Percentiles rank a stretch among this genome's conserved stretches.
phyloP scores from a whole-genome alignment of 2,113 vertebrate genomes.

The Antechinus flavipes region DNA sequence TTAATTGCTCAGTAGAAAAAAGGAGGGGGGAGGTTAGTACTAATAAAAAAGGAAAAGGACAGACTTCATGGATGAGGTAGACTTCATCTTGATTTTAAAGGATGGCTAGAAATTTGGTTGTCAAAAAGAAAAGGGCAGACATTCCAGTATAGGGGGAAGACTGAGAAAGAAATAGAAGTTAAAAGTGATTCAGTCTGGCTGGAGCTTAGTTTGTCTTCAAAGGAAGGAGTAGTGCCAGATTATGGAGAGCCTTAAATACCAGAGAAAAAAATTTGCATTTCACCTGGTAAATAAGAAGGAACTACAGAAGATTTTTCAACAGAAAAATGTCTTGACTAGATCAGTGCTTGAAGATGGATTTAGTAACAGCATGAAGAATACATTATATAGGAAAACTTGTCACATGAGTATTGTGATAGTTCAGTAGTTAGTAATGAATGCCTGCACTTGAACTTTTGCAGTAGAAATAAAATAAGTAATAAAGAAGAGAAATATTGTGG shows the following conservation, averaged over 20 bases:
- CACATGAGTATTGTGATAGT: background rate
- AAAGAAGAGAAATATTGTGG: background rate
- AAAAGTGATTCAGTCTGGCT: background rate
- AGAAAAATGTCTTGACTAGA: background rate
- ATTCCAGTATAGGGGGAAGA: background rate
- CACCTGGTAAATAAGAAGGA: background rate
- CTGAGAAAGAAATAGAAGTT: background rate
- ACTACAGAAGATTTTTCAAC: background rate
- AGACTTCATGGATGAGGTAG: background rate
- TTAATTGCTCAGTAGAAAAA: too few relatives aligned
- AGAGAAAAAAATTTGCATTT: background rate
- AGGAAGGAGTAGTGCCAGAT: background rate
- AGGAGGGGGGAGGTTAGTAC: background rate
- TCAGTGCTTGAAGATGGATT: background rate
- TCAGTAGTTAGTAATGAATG: background rate
- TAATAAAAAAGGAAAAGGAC: background rate
- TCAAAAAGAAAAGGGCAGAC: background rate
- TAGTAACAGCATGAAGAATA: background rate
- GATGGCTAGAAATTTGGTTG: background rate
- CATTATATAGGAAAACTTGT: background rate
- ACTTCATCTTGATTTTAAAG: background rate
- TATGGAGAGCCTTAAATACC: background rate
- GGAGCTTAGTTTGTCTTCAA: background rate
- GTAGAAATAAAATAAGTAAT: background rate
- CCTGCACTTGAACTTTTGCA: background rate